Conservation (phyloP, 2,113 vertebrate species). For the Aramus guarauna region DNA sequence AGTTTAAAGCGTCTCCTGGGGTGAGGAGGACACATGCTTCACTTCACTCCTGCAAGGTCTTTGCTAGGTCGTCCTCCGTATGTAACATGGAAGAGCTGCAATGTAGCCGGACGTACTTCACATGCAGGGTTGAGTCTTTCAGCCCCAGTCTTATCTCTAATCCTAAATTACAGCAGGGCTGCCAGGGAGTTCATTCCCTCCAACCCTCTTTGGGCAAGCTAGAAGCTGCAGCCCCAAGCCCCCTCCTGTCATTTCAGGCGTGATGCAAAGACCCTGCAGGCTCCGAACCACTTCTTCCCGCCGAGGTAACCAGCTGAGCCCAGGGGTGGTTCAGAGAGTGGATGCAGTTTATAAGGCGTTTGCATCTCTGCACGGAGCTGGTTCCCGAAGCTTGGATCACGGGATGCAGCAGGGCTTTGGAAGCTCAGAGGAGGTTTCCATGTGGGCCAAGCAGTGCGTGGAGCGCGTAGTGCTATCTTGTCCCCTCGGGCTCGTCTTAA, state of each 20-base stretch:
- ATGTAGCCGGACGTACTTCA: not conserved
- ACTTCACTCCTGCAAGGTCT: not conserved
- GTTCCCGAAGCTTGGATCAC: not conserved
- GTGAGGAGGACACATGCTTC: not conserved
- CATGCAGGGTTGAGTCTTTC: not conserved
- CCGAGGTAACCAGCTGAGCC: not conserved
- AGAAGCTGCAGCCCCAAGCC: not conserved
- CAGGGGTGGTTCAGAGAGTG: not conserved
- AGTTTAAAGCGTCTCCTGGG: not conserved
- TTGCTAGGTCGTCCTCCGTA: not conserved
- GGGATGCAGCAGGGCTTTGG: not conserved
- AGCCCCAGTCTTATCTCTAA: not conserved
- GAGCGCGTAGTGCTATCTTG: not conserved
- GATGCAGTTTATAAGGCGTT: not conserved
- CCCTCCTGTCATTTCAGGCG: not conserved
- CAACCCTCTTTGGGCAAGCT: accelerated
- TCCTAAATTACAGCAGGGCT: not conserved
- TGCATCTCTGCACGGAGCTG: not conserved
- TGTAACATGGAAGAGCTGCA: accelerated
- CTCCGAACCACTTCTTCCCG: accelerated
- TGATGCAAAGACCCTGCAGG: accelerated
- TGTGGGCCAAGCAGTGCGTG: accelerated
- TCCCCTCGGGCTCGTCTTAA: not conserved
- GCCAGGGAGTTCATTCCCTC: not conserved
- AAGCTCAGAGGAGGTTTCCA: not conserved